A percentile compares a stretch with the other conserved stretches of the same genome.
These are phyloP conservation scores for Carcina quercana DNA, from an alignment of 2,888 invertebrate genomes.

Conservation along the genomic window DNA sequence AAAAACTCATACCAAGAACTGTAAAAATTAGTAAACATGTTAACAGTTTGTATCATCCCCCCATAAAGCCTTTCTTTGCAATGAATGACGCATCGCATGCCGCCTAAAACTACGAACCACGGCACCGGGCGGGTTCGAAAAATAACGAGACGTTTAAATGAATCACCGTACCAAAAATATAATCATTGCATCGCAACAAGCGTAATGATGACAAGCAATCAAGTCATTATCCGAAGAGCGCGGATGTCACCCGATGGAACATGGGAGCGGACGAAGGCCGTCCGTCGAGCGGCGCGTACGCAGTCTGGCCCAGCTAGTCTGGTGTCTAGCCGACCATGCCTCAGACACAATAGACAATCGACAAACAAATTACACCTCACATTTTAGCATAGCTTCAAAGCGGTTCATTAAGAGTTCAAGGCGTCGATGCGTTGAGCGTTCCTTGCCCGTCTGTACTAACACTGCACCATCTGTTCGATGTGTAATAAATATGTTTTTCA, in stretches of 20 bases:
- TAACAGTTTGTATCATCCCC: no score
- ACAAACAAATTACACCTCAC: constrained; percentile 36
- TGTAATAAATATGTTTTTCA: not conserved
- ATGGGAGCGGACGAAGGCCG: constrained; percentile 9
- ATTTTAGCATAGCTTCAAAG: constrained; percentile 38
- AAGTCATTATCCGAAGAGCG: constrained; percentile 7
- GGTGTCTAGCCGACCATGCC: constrained; percentile 27
- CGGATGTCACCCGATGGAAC: constrained; percentile 19
- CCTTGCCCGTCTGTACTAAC: constrained; percentile 3
- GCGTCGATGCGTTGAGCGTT: constrained; percentile 26
- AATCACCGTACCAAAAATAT: constrained; percentile 7
- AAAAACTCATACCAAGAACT: no score
- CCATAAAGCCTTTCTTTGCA: no score
- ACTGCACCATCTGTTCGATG: constrained; percentile 2
- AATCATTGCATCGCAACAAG: not conserved
- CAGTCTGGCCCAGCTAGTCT: constrained; percentile 18
- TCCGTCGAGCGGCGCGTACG: constrained; percentile 4
- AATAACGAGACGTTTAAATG: constrained; percentile 7
- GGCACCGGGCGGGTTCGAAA: constrained; percentile 1
- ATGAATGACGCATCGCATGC: no score
- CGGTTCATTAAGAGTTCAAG: constrained; percentile 49
- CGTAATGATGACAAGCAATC: constrained; percentile 5
- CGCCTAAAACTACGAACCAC: no score
- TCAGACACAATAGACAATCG: constrained; percentile 36
- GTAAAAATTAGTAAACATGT: no score